Evolutionary conservation across 2,113 vertebrate genomes (phyloP), one percentile per base, ranked within the genome.

Genomic region (Edolisoma coerulescens): DNA sequence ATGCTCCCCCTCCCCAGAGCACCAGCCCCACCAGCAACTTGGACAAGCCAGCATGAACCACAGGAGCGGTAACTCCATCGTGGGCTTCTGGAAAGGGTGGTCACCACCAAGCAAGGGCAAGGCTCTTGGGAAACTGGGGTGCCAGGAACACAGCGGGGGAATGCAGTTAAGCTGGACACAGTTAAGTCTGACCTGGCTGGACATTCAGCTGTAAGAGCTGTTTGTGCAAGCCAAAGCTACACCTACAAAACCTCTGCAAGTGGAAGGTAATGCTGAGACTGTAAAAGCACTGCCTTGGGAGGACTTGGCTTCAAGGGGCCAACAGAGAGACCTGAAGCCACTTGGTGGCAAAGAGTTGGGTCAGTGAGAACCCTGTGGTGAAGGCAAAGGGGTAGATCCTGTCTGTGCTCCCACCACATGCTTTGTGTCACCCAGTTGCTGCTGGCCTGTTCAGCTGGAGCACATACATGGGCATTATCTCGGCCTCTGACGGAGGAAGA

Each of bases 61-160:
- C 0, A 13, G 60, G 1, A 70, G 21, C 2, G 0, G 50, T 23
- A 32, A 35, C 9, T 5, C 37, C 16, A 5, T 1, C 1, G 0
- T 16, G n/a, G n/a, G 52, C 6, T 50, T 53, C 63, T 49, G 61
- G 61, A 41, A 28, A 49, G 67, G 67, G 24, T 35, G 22, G 24
- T n/a, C 61, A 35, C 15, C 50, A 39, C 19, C 47, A 57, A 39
- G 37, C 42, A 41, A 61, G 24, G 67, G 24, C 1, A 6, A 84
- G 22, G 84, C 50, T 79, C 35, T 44, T 3, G 7, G 32, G 33
- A 59, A 84, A 16, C 19, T 1, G 11, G 6, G 11, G 13, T 67
- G 57, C 53, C 5, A 12, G 41, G 33, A 23, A 12, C 3, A 6
- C 17, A 49, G 65, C 0, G 0, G 6, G 33, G 30, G 17, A 84